Conservation (phyloP, 2,113 vertebrate genomes). For the Malurus melanocephalus region DNA sequence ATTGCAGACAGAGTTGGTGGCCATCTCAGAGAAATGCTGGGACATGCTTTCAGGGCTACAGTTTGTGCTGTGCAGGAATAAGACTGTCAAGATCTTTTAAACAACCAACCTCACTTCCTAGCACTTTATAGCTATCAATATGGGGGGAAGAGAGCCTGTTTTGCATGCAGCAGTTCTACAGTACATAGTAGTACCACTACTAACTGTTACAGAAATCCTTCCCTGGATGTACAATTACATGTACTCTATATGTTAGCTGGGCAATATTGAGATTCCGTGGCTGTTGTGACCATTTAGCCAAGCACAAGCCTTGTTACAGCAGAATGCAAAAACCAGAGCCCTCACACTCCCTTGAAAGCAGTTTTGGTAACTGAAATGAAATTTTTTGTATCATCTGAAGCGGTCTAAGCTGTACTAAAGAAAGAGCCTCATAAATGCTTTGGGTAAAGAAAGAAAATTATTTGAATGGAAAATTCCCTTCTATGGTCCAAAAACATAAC, state of each 20-base stretch:
- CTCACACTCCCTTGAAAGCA: not conserved
- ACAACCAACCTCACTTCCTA: not conserved
- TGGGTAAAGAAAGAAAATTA: not conserved
- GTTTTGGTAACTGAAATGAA: not conserved
- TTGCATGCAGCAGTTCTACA: not conserved
- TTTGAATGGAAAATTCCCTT: slow-evolving; percentile 25
- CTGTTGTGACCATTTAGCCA: not conserved
- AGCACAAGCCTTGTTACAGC: not conserved
- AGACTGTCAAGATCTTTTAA: not conserved
- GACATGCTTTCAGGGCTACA: not conserved
- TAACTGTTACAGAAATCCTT: not conserved
- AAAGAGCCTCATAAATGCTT: not conserved
- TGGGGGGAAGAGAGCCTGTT: not conserved
- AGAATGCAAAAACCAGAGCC: not conserved
- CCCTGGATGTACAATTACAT: not conserved
- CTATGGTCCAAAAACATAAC: slow-evolving; percentile 10
- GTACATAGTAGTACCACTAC: no score
- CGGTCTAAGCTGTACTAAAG: not conserved
- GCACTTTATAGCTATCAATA: not conserved
- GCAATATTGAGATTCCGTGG: not conserved
- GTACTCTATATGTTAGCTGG: not conserved
- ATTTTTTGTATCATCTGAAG: not conserved
- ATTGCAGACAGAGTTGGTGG: not conserved
- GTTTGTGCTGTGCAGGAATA: not conserved
- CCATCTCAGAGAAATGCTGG: fast-evolving